A percentile compares a stretch with the other conserved stretches of the same genome.
These are phyloP conservation scores for Megaleporinus macrocephalus DNA, from an alignment of 2,113 vertebrate species.

Conservation along the genomic window DNA sequence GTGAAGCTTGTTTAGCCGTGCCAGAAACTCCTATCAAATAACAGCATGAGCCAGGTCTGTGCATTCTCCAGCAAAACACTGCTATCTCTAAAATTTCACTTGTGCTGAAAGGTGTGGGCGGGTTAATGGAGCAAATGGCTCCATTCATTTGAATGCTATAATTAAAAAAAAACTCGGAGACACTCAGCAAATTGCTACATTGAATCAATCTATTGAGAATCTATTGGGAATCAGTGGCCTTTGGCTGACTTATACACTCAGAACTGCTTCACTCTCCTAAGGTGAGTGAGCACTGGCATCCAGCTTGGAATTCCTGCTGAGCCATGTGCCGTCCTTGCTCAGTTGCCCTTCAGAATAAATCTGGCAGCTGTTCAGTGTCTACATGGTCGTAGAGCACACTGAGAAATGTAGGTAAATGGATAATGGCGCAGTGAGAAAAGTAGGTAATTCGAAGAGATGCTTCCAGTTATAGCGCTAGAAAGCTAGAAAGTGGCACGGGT, in stretches of 20 bases:
- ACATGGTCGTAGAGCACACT: not conserved
- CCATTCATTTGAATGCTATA: not conserved
- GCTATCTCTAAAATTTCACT: not conserved
- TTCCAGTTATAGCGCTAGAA: not conserved
- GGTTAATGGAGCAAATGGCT: not conserved
- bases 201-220: not conserved
- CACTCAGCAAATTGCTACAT: not conserved
- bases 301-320: not conserved
- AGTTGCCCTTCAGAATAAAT: not conserved
- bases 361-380: not conserved
- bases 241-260: not conserved
- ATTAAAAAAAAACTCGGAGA: not conserved
- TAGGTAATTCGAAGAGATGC: not conserved
- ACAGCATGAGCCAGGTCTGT: slow-evolving; percentile 5
- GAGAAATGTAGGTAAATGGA: too few relatives aligned
- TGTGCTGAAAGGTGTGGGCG: not conserved
- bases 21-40: not conserved
- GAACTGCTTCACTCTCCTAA: not conserved
- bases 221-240: not conserved
- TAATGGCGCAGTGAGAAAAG: not conserved
- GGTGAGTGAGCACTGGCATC: not conserved
- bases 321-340: not conserved
- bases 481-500: too few relatives aligned
- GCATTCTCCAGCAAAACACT: not conserved
- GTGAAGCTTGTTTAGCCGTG: not conserved